Conservation (phyloP, 1,140 invertebrate species). For the Euwallacea fornicatus region DNA sequence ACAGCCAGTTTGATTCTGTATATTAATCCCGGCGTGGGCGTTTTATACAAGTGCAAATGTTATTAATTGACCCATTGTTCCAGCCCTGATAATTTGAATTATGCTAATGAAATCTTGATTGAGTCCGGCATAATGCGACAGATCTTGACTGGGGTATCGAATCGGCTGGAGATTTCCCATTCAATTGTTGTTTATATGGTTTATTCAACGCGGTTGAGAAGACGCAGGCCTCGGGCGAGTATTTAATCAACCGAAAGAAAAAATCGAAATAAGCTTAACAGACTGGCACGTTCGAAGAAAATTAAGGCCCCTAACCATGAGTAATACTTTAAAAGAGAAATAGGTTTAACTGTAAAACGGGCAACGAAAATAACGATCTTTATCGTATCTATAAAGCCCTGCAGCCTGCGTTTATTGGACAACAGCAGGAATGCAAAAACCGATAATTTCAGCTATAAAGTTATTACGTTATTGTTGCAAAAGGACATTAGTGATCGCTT, state of each 20-base stretch:
- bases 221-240: neutral
- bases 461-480: conserved; percentile 28
- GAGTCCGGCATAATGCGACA: neutral
- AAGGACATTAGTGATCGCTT: neutral
- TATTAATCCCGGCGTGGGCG: conserved; percentile 19
- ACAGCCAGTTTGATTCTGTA: conserved; percentile 21
- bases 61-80: conserved; percentile 36
- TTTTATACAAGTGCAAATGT: conserved; percentile 31
- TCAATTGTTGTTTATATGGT: too few species aligned
- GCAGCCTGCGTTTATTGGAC: neutral
- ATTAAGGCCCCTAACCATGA: conserved; percentile 30
- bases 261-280: conserved; percentile 19
- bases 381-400: conserved; percentile 29
- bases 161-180: neutral
- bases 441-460: conserved; percentile 16
- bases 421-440: conserved; percentile 7
- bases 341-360: conserved; percentile 32
- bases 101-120: conserved; percentile 25
- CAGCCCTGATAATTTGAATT: conserved; percentile 22
- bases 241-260: conserved; percentile 14
- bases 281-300: conserved; percentile 33
- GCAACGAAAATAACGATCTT: conserved; percentile 34
- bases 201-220: neutral
- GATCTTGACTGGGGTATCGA: neutral
- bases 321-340: conserved; percentile 31